Base-by-base conservation (phyloP, 2,797 vertebrate species). In the Anableps anableps region DNA sequence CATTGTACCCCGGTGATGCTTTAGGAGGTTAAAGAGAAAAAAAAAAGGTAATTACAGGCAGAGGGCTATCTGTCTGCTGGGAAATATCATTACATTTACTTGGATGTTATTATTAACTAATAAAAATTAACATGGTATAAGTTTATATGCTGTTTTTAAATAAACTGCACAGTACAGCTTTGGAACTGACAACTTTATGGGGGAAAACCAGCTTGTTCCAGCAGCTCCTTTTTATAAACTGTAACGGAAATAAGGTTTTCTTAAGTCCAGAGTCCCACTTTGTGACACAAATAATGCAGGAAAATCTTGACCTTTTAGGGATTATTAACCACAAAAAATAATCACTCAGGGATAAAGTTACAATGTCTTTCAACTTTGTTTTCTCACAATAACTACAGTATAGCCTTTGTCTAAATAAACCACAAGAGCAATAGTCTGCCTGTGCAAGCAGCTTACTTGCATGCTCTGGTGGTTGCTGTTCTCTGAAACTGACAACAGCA, bases 391-490 rank as follows among this genome's bases (percentile, higher is more conserved):
- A 29, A 45, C 26, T 47, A 41, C 66, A 48, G n/a, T 45, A 19
- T 4, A 11, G 75, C 66, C 76, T 71, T 50, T 58, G 62, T 77
- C n/a, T 78, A 41, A 34, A 43, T n/a, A 34, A 72, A 47, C 53
- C 43, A 10, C 68, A 38, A 34, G 77, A 78, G 73, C 43, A 73
- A 72, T 17, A 26, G 38, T n/a, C 41, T 62, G 43, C 11, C 29
- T 48, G 43, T 76, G 58, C 74, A 48, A 48, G 58, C 5, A 48
- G 58, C 74, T 64, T 76, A 47, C 74, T 62, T 3, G 43, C 19
- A 58, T 34, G 11, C 29, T 78, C 41, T 71, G 38, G 50, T 58
- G 70, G 29, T 47, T 76, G 58, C 41, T 47, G 55, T 34, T 78
- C 76, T 77, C 64, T 71, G 64, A 53, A 43, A n/a, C 50, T 23